Conservation (phyloP, 2,888 invertebrate species). For the Oligia latruncula region DNA sequence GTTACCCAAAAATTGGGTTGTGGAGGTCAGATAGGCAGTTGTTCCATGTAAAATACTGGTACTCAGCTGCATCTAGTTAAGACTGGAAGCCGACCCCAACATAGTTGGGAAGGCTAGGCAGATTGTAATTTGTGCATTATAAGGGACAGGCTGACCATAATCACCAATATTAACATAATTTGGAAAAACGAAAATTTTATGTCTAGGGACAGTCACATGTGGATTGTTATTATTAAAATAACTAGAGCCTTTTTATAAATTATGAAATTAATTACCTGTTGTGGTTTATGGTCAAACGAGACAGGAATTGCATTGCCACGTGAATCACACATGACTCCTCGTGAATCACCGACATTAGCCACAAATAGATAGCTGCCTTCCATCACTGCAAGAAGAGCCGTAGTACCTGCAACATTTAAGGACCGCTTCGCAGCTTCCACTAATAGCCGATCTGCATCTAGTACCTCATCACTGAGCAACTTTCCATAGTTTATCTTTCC, state of each 20-base stretch:
- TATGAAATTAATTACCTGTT: slow-evolving; percentile 91
- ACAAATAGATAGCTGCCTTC: slow-evolving; percentile 95
- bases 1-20: background rate
- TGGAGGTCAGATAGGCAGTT: background rate
- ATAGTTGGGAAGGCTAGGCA: background rate
- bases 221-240: background rate
- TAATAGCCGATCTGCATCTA: slow-evolving; percentile 95
- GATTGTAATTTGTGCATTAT: background rate
- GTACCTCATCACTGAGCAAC: slow-evolving; percentile 95
- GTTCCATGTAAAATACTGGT: background rate
- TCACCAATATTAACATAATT: background rate
- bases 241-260: background rate
- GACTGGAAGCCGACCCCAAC: background rate
- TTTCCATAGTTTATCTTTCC: slow-evolving; percentile 95
- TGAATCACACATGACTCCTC: slow-evolving; percentile 98
- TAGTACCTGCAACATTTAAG: slow-evolving; percentile 95
- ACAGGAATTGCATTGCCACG: slow-evolving; percentile 97
- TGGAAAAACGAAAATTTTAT: background rate
- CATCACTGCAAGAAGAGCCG: slow-evolving; percentile 96
- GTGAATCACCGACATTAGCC: slow-evolving; percentile 98
- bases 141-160: background rate
- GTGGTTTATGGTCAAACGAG: slow-evolving; percentile 99
- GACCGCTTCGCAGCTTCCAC: slow-evolving; percentile 95
- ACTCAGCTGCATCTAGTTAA: background rate
- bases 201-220: background rate